A percentile compares a stretch with the other conserved stretches of the same genome.
phyloP scores from a whole-genome alignment of 2,888 invertebrate species.

The Ceriagrion tenellum region DNA sequence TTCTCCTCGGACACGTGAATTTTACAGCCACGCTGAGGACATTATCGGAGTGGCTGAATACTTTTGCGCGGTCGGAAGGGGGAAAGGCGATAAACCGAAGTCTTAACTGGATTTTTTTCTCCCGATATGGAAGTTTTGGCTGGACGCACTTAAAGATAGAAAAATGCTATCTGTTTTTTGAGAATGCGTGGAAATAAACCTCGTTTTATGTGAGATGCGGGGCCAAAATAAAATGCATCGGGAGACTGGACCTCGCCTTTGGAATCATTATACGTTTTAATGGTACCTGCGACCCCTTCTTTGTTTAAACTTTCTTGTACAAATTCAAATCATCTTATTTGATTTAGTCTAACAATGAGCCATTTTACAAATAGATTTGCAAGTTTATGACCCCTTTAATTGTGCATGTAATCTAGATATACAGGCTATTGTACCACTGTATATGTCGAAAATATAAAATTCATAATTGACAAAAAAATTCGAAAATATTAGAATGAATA shows the following conservation, averaged over 20 bases:
- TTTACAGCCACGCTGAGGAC: background rate
- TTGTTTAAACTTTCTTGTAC: background rate
- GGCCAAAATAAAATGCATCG: background rate
- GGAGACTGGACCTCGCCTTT: background rate
- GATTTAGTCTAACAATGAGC: no score
- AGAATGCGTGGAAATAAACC: background rate
- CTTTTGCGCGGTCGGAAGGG: background rate
- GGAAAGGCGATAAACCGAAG: background rate
- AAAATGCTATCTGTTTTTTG: background rate
- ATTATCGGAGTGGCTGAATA: background rate
- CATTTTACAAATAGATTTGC: no score
- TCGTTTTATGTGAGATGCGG: background rate
- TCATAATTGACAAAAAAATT: no score
- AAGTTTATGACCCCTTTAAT: no score
- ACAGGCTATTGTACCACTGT: no score
- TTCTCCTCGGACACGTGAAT: constrained; percentile 18
- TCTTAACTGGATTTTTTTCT: background rate
- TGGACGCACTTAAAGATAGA: background rate
- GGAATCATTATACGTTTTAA: background rate
- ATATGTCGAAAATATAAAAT: no score
- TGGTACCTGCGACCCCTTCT: background rate
- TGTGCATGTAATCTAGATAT: no score
- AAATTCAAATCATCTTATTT: background rate
- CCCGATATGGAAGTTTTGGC: background rate
- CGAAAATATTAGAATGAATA: no score